Percentiles rank a stretch among this genome's conserved stretches.
These are phyloP conservation scores for Melanocharis versteri DNA, from an alignment of 2,113 vertebrate species.

Conservation along the genomic window DNA sequence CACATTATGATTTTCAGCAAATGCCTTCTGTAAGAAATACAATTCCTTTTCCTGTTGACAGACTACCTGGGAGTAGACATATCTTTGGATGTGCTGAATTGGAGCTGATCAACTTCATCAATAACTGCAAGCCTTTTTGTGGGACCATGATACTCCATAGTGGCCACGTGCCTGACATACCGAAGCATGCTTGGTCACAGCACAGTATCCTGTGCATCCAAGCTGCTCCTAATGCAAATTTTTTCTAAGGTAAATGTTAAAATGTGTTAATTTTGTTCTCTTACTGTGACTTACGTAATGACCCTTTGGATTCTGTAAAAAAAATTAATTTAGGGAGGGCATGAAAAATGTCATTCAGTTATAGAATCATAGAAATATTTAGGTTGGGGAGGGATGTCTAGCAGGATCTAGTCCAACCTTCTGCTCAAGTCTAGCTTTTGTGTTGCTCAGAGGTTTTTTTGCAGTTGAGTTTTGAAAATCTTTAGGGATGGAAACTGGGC, in stretches of 20 bases:
- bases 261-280: not conserved
- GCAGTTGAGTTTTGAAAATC: not conserved
- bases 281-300: not conserved
- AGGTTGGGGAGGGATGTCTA: not conserved
- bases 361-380: not conserved
- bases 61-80: not conserved
- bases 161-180: not conserved
- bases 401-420: not conserved
- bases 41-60: not conserved
- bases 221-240: not conserved
- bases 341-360: not conserved
- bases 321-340: not conserved
- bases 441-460: not conserved
- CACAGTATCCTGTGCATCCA: not conserved
- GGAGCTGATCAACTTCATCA: not conserved
- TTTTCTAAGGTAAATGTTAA: not conserved
- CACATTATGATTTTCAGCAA: not conserved
- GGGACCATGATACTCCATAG: not conserved
- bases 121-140: not conserved
- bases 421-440: not conserved
- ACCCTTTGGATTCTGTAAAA: not conserved
- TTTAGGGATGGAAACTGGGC: not conserved
- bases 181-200: not conserved
- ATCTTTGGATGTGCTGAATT: not conserved
- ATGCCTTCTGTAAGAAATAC: not conserved